These are phyloP conservation scores for Andrena bicolor DNA, from an alignment of 2,888 invertebrate genomes.

Conservation along the genomic window DNA sequence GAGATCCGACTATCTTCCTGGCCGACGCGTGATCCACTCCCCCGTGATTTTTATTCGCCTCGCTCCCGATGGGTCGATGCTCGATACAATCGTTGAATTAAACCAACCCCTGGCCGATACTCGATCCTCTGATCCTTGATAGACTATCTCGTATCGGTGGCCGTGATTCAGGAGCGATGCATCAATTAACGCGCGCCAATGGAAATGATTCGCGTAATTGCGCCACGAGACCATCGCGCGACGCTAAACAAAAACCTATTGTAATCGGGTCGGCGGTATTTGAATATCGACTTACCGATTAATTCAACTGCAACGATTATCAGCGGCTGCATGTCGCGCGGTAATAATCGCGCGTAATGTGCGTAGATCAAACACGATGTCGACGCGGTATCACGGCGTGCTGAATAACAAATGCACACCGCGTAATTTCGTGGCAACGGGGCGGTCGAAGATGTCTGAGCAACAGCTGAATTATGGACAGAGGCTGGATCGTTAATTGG, in stretches of 20 bases:
- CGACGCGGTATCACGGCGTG: not conserved
- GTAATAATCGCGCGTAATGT: constrained; percentile 35
- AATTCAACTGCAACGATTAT: constrained; percentile 43
- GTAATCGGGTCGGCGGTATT: constrained; percentile 19
- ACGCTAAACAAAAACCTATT: constrained; percentile 50
- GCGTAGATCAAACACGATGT: constrained; percentile 33
- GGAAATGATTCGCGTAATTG: constrained; percentile 24
- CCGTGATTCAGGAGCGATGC: not conserved
- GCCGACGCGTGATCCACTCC: not conserved
- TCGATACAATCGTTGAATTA: not conserved
- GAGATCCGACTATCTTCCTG: not conserved
- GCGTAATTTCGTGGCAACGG: not conserved
- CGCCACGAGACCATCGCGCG: not conserved
- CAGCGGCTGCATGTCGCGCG: constrained; percentile 31
- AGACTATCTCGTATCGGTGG: not conserved
- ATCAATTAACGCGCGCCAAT: not conserved
- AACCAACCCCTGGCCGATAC: not conserved
- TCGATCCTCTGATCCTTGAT: not conserved
- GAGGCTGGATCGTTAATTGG: not conserved
- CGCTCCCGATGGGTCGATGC: not conserved
- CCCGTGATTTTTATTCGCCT: not conserved
- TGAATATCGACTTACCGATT: constrained; percentile 48
- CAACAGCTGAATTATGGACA: not conserved
- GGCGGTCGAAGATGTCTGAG: not conserved
- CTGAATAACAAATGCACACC: not conserved